phyloP scores from a whole-genome alignment of 2,113 vertebrate genomes.

The Tragulus kanchil region DNA sequence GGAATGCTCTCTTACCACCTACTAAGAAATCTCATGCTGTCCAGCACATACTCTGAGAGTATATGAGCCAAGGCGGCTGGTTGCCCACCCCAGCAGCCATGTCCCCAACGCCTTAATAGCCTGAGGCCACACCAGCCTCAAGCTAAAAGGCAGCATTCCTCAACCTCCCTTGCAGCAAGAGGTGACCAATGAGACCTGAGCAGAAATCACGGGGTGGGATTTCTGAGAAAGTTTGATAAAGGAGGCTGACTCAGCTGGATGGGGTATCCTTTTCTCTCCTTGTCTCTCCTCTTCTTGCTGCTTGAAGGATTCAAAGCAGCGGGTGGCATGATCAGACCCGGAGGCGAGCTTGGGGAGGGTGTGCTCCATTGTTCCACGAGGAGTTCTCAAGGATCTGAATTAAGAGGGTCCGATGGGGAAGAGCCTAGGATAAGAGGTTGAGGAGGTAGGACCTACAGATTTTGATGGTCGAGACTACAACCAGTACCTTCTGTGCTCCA shows the following conservation, averaged over 20 bases:
- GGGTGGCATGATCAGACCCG: not conserved
- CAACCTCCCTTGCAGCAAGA: constrained; percentile 1
- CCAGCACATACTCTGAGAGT: not conserved
- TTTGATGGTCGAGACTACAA: not conserved
- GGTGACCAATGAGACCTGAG: not conserved
- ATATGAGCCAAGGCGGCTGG: not conserved
- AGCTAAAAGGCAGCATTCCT: not conserved
- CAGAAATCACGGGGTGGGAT: not conserved
- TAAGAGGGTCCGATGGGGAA: not conserved
- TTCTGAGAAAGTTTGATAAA: constrained; percentile 27
- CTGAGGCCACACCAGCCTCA: not conserved
- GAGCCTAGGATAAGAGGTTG: not conserved
- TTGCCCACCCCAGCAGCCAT: not conserved
- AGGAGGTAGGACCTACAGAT: not conserved
- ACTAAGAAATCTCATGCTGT: not conserved
- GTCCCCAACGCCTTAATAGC: not conserved
- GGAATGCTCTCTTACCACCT: not conserved
- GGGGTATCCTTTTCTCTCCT: not conserved
- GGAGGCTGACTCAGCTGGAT: constrained; percentile 9
- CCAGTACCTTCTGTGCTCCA: not conserved
- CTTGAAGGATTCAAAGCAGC: constrained; percentile 26
- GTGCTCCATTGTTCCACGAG: too few species aligned
- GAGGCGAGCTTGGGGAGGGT: not conserved
- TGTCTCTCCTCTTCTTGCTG: not conserved
- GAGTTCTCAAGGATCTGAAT: not conserved